These are phyloP conservation scores for Riparia riparia DNA, from an alignment of 2,113 vertebrate species.

Conservation along the genomic window DNA sequence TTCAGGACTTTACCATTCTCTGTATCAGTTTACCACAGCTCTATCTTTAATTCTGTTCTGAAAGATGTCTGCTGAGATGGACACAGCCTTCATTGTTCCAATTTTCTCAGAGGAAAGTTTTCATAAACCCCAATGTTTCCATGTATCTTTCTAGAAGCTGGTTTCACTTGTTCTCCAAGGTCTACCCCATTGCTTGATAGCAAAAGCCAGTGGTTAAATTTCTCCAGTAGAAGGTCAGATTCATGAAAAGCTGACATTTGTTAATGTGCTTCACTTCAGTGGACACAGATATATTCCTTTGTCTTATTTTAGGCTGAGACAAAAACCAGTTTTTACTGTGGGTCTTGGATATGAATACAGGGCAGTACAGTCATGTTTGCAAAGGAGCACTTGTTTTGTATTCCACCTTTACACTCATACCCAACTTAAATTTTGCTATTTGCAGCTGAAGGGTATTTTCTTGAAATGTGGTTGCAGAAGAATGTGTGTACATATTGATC, in stretches of 20 bases:
- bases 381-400: background rate
- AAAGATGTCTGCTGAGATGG: background rate
- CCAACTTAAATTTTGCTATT: background rate
- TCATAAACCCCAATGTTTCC: background rate
- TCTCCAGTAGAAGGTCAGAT: background rate
- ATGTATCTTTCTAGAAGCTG: fast-evolving
- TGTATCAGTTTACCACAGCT: fast-evolving
- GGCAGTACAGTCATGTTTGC: fast-evolving
- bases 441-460: background rate
- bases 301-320: background rate
- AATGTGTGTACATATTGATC: background rate
- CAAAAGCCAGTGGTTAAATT: background rate
- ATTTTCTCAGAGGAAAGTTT: background rate
- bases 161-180: background rate
- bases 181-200: background rate
- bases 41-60: background rate
- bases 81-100: background rate
- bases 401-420: background rate
- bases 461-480: background rate
- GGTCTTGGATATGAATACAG: fast-evolving
- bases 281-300: background rate
- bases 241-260: background rate
- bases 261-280: background rate
- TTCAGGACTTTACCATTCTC: background rate
- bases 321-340: background rate